Base-by-base conservation (phyloP, 2,113 vertebrate species). In the Rhadina sibilatrix region DNA sequence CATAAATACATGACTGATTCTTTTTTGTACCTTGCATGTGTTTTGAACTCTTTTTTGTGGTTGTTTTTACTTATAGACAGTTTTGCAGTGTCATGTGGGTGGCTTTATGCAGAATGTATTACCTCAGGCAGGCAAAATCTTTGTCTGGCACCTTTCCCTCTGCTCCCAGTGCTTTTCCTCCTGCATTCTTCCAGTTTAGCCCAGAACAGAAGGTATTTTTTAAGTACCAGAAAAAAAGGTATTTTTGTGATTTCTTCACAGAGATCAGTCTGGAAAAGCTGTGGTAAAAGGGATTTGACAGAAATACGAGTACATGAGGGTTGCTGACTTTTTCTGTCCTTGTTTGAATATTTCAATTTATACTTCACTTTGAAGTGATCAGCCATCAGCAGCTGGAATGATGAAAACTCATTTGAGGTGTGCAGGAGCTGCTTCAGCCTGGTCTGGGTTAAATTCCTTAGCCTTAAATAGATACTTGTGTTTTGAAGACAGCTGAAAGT, bases 291-390 rank as follows among this genome's bases (percentile, higher is more conserved):
- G 31, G 37, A 75, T n/a, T 28, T 74, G 47, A 25, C 10, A 60
- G 46, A 57, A 86, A 68, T 68, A 22, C 0, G 1, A 12, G 20
- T 50, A 7, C 9, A 2, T 37, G 50, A n/a, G 69, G 17, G 7
- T 66, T 74, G 40, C 15, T 90, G 89, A 59, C 23, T 33, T 54
- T 69, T 61, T 66, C 56, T 56, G 27, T 65, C 33, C 61, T 57
- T 53, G 11, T 92, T 79, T 52, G 49, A 59, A 33, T 72, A 52
- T 91, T 84, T 28, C 25, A 49, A 0, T 76, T 94, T 21, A 14
- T 44, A 3, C 21, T 52, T 70, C 15, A 19, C 28, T 2, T 30
- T 9, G 47, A 33, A 66, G 72, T 4, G 23, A 31, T 33, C 15
- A n/a, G 4, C 33, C 38, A 17, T 44, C 49, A 53, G 44, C 35